Conservation (phyloP, 2,797 vertebrate species). For the Leucoraja ocellata region DNA sequence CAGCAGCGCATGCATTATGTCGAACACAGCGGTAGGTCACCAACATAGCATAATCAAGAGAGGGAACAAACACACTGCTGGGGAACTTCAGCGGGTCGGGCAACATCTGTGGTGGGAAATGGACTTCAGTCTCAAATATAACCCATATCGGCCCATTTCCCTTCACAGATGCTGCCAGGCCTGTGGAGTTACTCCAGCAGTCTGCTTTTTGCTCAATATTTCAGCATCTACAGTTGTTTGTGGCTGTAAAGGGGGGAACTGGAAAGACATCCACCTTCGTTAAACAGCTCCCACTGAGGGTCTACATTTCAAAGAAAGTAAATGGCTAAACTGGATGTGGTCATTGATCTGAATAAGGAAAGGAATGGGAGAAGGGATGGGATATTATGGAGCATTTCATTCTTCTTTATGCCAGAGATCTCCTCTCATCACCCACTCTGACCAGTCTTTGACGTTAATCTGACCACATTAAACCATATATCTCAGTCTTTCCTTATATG, state of each 20-base stretch:
- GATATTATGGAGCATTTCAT: not conserved
- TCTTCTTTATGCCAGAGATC: not conserved
- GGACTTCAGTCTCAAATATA: too few relatives aligned
- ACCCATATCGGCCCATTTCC: too few relatives aligned
- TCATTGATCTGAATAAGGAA: not conserved
- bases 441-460: not conserved
- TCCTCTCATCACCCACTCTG: not conserved
- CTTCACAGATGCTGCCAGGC: too few relatives aligned
- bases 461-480: not conserved
- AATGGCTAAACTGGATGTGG: not conserved
- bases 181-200: too few relatives aligned
- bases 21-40: slow-evolving; percentile 71
- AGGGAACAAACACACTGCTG: too few relatives aligned
- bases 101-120: too few relatives aligned
- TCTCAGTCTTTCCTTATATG: not conserved
- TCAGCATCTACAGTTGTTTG: too few relatives aligned
- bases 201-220: too few relatives aligned
- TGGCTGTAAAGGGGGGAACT: too few relatives aligned
- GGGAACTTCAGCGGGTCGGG: too few relatives aligned
- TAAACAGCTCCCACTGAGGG: not conserved
- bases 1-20: slow-evolving; percentile 84
- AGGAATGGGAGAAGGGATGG: not conserved
- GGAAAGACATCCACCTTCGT: not conserved
- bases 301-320: not conserved
- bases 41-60: not conserved